Conservation (phyloP, 2,113 vertebrate species). For the Theropithecus gelada region DNA sequence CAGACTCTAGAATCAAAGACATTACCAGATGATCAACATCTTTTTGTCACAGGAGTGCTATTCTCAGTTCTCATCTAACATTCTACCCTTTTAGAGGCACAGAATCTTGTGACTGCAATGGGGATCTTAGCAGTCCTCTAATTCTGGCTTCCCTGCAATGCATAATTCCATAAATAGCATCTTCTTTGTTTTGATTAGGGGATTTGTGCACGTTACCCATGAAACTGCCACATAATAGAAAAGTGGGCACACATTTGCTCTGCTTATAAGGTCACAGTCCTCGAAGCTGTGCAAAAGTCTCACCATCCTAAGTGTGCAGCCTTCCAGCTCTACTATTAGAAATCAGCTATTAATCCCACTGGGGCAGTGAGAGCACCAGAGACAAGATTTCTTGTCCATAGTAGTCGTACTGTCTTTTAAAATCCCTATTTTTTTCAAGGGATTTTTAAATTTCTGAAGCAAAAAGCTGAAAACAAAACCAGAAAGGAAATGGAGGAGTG, state of each 20-base stretch:
- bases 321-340: not conserved
- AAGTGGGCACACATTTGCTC: not conserved
- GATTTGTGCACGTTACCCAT: not conserved
- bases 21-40: not conserved
- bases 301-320: not conserved
- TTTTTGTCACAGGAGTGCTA: not conserved
- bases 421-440: not conserved
- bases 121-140: not conserved
- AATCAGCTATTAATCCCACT: not conserved
- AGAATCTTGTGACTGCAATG: not conserved
- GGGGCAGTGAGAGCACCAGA: not conserved
- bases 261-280: not conserved
- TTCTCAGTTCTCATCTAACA: not conserved
- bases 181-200: not conserved
- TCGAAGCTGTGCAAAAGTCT: not conserved
- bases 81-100: not conserved
- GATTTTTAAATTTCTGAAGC: not conserved
- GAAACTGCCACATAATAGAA: not conserved
- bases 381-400: not conserved
- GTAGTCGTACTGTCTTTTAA: not conserved
- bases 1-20: not conserved
- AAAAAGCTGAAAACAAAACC: not conserved
- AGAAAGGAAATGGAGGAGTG: not conserved
- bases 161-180: not conserved
- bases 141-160: not conserved